Conservation (phyloP, 2,113 vertebrate species). For the Rana temporaria region DNA sequence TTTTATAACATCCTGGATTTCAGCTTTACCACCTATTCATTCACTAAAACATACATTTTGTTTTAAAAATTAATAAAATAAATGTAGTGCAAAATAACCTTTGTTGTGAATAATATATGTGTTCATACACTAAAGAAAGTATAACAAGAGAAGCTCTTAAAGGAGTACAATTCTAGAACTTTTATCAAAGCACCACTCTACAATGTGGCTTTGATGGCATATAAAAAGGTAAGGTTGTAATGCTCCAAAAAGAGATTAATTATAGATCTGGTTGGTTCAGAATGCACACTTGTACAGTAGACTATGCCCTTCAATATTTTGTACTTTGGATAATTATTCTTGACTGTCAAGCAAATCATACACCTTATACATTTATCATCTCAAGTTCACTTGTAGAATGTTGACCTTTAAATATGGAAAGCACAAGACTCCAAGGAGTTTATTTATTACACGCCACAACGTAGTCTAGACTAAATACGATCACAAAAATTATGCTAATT, state of each 20-base stretch:
- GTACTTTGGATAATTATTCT: slow-evolving; percentile 52
- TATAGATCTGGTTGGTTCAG: slow-evolving; percentile 48
- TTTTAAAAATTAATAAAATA: too few relatives aligned
- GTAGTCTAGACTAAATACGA: background rate
- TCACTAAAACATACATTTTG: too few relatives aligned
- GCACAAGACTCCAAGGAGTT: slow-evolving; percentile 2
- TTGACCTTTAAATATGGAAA: slow-evolving; percentile 45
- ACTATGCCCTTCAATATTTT: slow-evolving; percentile 49
- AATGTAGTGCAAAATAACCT: too few relatives aligned
- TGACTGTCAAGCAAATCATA: slow-evolving; percentile 52
- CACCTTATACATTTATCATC: slow-evolving; percentile 50
- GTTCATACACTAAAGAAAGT: background rate
- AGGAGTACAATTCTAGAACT: background rate
- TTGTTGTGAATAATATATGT: too few relatives aligned
- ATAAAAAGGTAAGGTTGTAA: slow-evolving; percentile 39
- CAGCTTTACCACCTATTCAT: too few relatives aligned
- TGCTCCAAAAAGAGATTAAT: slow-evolving; percentile 48
- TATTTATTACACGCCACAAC: slow-evolving; percentile 23
- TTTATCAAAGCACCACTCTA: slow-evolving; percentile 8
- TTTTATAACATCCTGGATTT: too few relatives aligned
- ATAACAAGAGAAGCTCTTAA: background rate
- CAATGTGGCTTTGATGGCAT: slow-evolving; percentile 24
- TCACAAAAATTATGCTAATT: background rate
- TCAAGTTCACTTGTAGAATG: slow-evolving; percentile 43
- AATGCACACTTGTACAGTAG: slow-evolving; percentile 48